phyloP scores from a whole-genome alignment of 1,140 invertebrate genomes.

The Hycleus cichorii region DNA sequence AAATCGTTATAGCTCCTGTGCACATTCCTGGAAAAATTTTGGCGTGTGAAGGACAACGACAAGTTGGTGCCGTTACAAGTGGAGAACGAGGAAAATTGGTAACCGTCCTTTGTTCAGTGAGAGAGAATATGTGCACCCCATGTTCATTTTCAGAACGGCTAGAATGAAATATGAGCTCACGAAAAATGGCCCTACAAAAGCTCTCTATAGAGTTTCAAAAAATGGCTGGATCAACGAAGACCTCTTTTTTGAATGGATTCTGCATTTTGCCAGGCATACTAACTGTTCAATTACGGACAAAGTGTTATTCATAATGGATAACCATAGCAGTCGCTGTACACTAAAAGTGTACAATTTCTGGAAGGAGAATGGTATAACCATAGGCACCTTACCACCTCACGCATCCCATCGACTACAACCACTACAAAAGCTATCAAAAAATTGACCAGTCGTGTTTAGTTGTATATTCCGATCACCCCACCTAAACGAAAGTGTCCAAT shows the following conservation, averaged over 20 bases:
- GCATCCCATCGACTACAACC: constrained; percentile 45
- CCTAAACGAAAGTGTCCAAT: too few species aligned
- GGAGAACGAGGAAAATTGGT: constrained; percentile 39
- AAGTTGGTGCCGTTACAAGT: constrained; percentile 37
- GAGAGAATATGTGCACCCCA: constrained; percentile 34
- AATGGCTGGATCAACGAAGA: constrained; percentile 38
- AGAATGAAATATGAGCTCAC: constrained; percentile 19
- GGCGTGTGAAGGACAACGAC: constrained; percentile 32
- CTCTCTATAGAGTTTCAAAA: constrained; percentile 28
- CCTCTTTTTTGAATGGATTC: constrained; percentile 33
- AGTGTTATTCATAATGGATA: constrained; percentile 32
- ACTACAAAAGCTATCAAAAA: constrained; percentile 17
- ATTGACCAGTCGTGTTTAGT: constrained; percentile 1
- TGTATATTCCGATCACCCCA: too few species aligned
- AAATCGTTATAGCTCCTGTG: constrained; percentile 42
- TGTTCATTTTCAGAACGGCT: constrained; percentile 26
- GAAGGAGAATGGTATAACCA: constrained; percentile 33
- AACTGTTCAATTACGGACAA: constrained; percentile 28
- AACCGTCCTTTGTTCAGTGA: constrained; percentile 34
- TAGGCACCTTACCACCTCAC: constrained; percentile 44
- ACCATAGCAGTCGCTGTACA: constrained; percentile 30
- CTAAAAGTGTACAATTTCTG: constrained; percentile 1
- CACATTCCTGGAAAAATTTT: constrained; percentile 40
- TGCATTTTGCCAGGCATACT: constrained; percentile 40
- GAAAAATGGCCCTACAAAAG: constrained; percentile 35